Evolutionary conservation across 1,140 invertebrate genomes (phyloP), one percentile per base, ranked within the genome.

Genomic region (Cryptotermes secundus): DNA sequence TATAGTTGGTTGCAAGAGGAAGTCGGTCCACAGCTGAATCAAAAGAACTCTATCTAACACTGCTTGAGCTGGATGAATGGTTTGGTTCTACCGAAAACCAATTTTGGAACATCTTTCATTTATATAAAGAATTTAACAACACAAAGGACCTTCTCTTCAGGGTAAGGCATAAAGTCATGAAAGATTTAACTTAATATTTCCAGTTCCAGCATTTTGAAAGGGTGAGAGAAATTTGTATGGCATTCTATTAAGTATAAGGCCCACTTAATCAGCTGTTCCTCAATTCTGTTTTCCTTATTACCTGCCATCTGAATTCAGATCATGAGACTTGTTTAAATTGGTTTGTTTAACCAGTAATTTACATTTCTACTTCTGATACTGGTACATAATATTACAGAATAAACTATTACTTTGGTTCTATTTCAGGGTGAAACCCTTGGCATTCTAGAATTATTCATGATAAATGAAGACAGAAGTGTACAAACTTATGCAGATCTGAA

Each of bases 141-240:
- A 88, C 86, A 0, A 87, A 85, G 12, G 89, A 93, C 87, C 87
- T 94, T 12, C 87, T 94, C 0, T 94, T 94, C 86, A 92, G 92
- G 86, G 90, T 89, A 86, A 87, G 85, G 16, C 16, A 49, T 49
- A 49, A 49, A 19, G 22, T 49, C 19, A 22, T 19, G 3, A 49
- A 49, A 49, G 0, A 49, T 49, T 38, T 49, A 16, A 49, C 22
- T 49, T 22, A 1, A 49, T 49, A 49, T 49, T 3, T 22, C 19
- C 16, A 3, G 3, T 49, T 14, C 16, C 45, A 49, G 19, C 22
- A 19, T 49, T 49, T 12, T 49, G 19, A 49, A 19, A 49, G 45
- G 22, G 45, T 14, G 22, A 19, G 19, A 49, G 22, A 49, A 19
- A 19, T 49, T 49, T 3, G 3, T 49, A 22, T 19, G 45, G 1